Evolutionary conservation across 2,113 vertebrate species (phyloP).

Genomic region (Telmatochromis sp.): DNA sequence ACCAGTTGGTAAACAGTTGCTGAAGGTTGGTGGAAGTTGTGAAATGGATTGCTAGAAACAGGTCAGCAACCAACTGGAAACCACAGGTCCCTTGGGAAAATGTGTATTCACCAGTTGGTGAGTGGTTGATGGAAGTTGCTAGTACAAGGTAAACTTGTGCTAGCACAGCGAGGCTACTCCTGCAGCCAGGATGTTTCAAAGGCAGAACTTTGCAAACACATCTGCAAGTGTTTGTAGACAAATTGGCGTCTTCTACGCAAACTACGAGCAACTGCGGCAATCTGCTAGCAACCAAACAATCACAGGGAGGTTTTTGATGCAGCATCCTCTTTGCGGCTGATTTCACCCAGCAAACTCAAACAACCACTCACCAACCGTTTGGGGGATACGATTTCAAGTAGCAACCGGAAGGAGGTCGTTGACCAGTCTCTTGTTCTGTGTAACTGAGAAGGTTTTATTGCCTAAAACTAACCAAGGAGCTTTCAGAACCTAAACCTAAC

Average conservation of each 20-base stretch:
- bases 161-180: background rate
- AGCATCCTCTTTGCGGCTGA: rapidly evolving
- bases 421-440: background rate
- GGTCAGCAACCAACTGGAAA: background rate
- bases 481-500: background rate
- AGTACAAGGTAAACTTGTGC: background rate
- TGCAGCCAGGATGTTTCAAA: background rate
- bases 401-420: background rate
- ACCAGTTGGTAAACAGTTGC: background rate
- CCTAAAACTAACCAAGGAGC: background rate
- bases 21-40: background rate
- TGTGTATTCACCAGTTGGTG: background rate
- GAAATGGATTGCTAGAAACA: background rate
- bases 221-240: background rate
- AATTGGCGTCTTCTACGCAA: background rate
- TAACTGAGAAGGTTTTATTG: background rate
- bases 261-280: background rate
- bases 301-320: background rate
- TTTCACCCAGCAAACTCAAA: background rate
- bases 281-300: background rate
- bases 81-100: background rate
- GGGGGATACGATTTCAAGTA: background rate
- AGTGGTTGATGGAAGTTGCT: background rate
- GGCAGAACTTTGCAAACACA: background rate
- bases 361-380: background rate